phyloP scores from a whole-genome alignment of 2,797 vertebrate species.

The Hoplostethus atlanticus region DNA sequence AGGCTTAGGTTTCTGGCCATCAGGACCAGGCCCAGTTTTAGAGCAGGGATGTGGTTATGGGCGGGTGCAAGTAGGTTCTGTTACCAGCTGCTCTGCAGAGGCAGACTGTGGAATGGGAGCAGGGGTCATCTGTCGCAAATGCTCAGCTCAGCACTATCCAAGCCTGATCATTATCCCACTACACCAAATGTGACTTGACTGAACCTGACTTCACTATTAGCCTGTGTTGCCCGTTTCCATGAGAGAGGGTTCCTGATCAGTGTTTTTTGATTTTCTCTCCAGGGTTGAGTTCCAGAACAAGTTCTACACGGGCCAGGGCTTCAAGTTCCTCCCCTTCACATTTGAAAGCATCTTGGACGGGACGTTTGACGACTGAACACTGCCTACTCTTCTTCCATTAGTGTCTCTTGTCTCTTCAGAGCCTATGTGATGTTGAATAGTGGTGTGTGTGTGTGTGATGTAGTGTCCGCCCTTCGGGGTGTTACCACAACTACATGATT shows the following conservation, averaged over 20 bases:
- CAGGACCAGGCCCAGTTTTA: slow-evolving; percentile 20
- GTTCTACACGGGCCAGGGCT: slow-evolving; percentile 95
- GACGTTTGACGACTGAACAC: slow-evolving; percentile 88
- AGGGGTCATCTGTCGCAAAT: slow-evolving; percentile 32
- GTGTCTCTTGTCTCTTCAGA: slow-evolving; percentile 22
- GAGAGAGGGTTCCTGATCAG: background rate
- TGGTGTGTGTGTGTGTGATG: slow-evolving; percentile 21
- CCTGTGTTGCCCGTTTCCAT: background rate
- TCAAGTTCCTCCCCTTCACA: slow-evolving; percentile 96
- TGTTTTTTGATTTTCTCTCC: slow-evolving; percentile 32
- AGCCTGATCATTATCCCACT: slow-evolving; percentile 1
- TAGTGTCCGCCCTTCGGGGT: slow-evolving; percentile 9
- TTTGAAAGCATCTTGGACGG: slow-evolving; percentile 95
- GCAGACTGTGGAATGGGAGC: slow-evolving; percentile 56
- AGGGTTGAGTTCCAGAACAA: slow-evolving; percentile 99
- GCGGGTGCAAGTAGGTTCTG: slow-evolving; percentile 18
- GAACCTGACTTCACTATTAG: background rate
- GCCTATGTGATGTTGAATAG: slow-evolving; percentile 36
- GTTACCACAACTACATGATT: background rate
- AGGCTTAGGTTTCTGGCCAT: slow-evolving; percentile 48
- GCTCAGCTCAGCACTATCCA: slow-evolving; percentile 28
- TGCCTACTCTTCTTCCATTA: background rate
- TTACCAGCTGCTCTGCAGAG: background rate
- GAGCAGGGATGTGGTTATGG: slow-evolving; percentile 23
- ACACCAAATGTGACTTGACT: background rate